Conservation (phyloP, 2,113 vertebrate genomes). For the Setophaga kirtlandii region DNA sequence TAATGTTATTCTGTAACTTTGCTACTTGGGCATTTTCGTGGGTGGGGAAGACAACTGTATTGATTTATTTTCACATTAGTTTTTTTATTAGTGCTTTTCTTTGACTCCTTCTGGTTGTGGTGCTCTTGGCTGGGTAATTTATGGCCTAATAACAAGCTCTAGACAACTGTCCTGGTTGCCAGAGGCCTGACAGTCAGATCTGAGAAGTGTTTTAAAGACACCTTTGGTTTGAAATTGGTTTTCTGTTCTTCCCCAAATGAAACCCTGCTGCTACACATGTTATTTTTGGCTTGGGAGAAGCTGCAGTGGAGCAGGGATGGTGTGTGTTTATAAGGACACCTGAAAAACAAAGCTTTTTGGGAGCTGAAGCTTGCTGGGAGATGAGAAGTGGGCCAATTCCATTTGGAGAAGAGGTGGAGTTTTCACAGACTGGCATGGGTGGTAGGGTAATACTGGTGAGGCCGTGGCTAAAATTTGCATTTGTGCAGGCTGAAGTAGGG, state of each 20-base stretch:
- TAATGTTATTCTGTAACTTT: neutral
- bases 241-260: constrained; percentile 19
- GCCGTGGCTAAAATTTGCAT: neutral
- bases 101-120: neutral
- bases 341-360: neutral
- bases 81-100: neutral
- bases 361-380: neutral
- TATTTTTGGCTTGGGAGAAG: neutral
- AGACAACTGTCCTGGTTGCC: neutral
- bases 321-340: neutral
- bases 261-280: neutral
- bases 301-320: neutral
- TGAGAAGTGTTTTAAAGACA: neutral
- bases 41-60: neutral
- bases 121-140: constrained; percentile 4
- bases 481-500: neutral
- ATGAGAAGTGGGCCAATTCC: neutral
- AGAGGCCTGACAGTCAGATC: neutral
- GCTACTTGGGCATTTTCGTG: neutral
- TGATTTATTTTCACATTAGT: neutral
- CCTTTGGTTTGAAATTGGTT: neutral
- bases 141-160: neutral
- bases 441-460: neutral
- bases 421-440: neutral
- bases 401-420: neutral